phyloP scores from a whole-genome alignment of 2,888 invertebrate genomes.

The Mythimna vitellina region DNA sequence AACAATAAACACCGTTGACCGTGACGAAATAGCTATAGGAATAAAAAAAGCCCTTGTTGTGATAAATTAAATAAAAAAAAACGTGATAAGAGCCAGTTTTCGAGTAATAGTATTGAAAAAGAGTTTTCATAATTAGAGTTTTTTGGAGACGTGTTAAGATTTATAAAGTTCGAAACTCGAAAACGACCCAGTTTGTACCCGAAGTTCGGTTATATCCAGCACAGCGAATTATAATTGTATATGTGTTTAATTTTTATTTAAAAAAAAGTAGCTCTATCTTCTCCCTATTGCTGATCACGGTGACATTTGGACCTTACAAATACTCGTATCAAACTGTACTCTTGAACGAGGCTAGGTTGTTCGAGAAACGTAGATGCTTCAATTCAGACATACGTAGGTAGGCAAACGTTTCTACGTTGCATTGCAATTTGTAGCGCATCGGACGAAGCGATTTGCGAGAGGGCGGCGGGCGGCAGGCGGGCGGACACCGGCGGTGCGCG shows the following conservation, averaged over 20 bases:
- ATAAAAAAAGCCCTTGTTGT: too few relatives aligned
- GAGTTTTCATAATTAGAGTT: not conserved
- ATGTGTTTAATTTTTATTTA: too few relatives aligned
- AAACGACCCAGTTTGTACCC: not conserved
- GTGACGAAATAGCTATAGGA: too few relatives aligned
- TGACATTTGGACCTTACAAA: not conserved
- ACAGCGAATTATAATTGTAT: too few relatives aligned
- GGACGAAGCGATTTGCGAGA: slow-evolving; percentile 14
- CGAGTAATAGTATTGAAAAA: too few relatives aligned
- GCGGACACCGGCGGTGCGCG: slow-evolving; percentile 1
- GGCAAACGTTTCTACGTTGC: slow-evolving; percentile 20
- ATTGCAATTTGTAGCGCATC: slow-evolving; percentile 40
- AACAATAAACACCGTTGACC: too few relatives aligned
- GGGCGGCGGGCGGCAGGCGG: slow-evolving; percentile 3
- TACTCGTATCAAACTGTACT: not conserved
- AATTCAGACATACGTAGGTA: not conserved
- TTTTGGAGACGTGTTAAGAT: not conserved
- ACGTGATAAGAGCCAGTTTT: too few relatives aligned
- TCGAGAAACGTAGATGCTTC: not conserved
- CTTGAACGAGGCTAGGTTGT: not conserved
- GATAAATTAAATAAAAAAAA: too few relatives aligned
- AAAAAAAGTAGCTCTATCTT: not conserved
- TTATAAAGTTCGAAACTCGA: not conserved
- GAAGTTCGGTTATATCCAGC: not conserved
- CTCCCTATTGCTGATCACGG: not conserved